A percentile compares a stretch with the other conserved stretches of the same genome.
Conservation (phyloP, 2,888 invertebrate species). For the Ellobium chinense region DNA sequence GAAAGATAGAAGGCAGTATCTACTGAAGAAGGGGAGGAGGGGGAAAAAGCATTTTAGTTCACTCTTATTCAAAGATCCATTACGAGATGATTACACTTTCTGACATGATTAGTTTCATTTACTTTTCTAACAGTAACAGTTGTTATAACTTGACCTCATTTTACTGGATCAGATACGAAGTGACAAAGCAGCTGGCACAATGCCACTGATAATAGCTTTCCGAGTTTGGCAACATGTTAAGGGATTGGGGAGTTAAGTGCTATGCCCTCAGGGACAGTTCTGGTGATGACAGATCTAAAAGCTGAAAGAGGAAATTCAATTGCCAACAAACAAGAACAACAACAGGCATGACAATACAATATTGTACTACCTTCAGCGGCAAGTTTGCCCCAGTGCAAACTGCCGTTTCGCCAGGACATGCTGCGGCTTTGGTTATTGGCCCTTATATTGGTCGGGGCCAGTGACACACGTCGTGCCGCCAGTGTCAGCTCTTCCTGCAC, state of each 20-base stretch:
- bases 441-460: conserved; percentile 78
- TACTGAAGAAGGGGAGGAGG: too few relatives aligned
- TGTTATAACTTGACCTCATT: too few relatives aligned
- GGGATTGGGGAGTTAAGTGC: neutral
- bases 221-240: too few relatives aligned
- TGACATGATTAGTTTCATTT: too few relatives aligned
- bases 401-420: conserved; percentile 78
- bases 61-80: too few relatives aligned
- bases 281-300: neutral
- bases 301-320: conserved; percentile 20
- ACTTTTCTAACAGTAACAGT: too few relatives aligned
- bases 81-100: too few relatives aligned
- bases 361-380: conserved; percentile 69
- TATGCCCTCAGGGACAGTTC: neutral
- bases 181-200: too few relatives aligned
- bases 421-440: conserved; percentile 76
- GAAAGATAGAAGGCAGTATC: too few relatives aligned
- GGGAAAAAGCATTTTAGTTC: too few relatives aligned
- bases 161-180: too few relatives aligned
- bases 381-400: conserved; percentile 75
- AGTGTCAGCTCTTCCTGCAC: conserved; percentile 75
- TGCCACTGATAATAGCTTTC: too few relatives aligned
- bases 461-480: conserved; percentile 77
- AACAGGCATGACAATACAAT: conserved; percentile 31
- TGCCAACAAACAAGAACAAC: conserved; percentile 11